Percentiles rank a stretch among this genome's conserved stretches.
Evolutionary conservation across 2,113 vertebrate genomes (phyloP).

Genomic region (Rhinolophus ferrumequinum): DNA sequence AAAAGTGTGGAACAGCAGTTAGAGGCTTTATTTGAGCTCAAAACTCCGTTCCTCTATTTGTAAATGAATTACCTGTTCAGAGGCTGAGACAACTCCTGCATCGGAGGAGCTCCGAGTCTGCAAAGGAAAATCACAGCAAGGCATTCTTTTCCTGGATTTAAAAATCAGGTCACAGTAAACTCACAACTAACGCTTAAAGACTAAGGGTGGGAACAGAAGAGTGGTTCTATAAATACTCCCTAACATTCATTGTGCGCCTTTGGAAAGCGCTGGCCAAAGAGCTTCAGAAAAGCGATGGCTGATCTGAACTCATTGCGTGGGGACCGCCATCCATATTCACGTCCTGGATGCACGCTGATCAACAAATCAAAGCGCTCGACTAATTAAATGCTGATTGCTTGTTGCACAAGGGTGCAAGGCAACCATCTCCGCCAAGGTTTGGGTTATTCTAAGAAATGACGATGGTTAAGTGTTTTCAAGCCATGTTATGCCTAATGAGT

Average conservation of each 20-base stretch:
- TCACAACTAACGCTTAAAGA: slow-evolving; percentile 75
- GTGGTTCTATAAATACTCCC: slow-evolving; percentile 77
- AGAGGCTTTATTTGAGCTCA: background rate
- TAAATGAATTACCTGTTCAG: background rate
- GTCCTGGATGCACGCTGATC: slow-evolving; percentile 78
- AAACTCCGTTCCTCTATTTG: slow-evolving; percentile 16
- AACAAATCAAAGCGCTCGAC: slow-evolving; percentile 81
- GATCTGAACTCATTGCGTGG: slow-evolving; percentile 71
- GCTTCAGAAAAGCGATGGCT: slow-evolving; percentile 55
- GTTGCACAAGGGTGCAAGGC: slow-evolving; percentile 79
- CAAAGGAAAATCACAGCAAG: slow-evolving; percentile 59
- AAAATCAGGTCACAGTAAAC: slow-evolving; percentile 77
- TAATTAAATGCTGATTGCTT: slow-evolving; percentile 85
- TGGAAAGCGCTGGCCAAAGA: slow-evolving; percentile 79
- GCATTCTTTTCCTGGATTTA: slow-evolving; percentile 72
- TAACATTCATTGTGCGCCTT: slow-evolving; percentile 72
- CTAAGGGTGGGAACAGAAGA: slow-evolving; percentile 67
- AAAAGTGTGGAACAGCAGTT: background rate
- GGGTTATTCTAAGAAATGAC: slow-evolving; percentile 78
- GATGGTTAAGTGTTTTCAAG: slow-evolving; percentile 50
- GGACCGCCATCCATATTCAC: slow-evolving; percentile 83
- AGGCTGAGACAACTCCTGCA: background rate
- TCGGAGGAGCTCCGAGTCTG: background rate
- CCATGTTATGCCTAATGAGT: slow-evolving; percentile 67
- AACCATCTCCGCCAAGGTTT: slow-evolving; percentile 72